Evolutionary conservation across 1,140 invertebrate genomes (phyloP), one percentile per base, ranked within the genome.

Genomic region (Oncopeltus fasciatus): DNA sequence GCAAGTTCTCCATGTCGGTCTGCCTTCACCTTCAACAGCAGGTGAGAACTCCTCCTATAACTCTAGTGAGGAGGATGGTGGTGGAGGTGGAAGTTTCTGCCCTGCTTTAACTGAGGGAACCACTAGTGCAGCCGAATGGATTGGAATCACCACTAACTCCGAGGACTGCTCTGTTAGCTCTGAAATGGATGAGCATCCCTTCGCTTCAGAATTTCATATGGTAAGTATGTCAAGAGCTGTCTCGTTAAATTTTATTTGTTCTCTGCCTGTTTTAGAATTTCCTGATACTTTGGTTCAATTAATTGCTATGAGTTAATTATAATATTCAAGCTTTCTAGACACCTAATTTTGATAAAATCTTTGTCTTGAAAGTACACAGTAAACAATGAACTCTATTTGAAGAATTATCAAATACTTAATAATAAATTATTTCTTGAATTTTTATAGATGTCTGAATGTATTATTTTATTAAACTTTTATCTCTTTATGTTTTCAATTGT

Each of bases 101-200:
- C 67, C 68, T 8, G 56, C 75, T 66, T 71, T 78, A 2, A 75
- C 75, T 2, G 77, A 80, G 56, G 73, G 71, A 14, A 82, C 81
- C 33, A 84, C 84, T 57, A 86, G 85, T 14, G 84, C 85, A 58
- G 83, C 83, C 47, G 88, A 92, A 72, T 91, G 87, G 87, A 81
- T 81, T 79, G 88, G 75, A 70, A 76, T 90, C 61, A 91, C 88
- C 14, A 90, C 88, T 57, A 92, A 92, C 71, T 90, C 87, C 72
- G 85, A 86, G 70, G 88, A 90, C 60, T 88, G 86, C 69, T 90
- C 87, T 70, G 89, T 89, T 68, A 85, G 83, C 64, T 88, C 86
- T 1, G 86, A 88, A 68, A 75, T 82, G 18, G 80, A 83, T 62
- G 79, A 83, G 65, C 77, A 84, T 78, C 77, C 81, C 71, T 78